Percentiles rank a stretch among this genome's conserved stretches.
phyloP scores from a whole-genome alignment of 2,888 invertebrate species.

The Cephus spinipes region DNA sequence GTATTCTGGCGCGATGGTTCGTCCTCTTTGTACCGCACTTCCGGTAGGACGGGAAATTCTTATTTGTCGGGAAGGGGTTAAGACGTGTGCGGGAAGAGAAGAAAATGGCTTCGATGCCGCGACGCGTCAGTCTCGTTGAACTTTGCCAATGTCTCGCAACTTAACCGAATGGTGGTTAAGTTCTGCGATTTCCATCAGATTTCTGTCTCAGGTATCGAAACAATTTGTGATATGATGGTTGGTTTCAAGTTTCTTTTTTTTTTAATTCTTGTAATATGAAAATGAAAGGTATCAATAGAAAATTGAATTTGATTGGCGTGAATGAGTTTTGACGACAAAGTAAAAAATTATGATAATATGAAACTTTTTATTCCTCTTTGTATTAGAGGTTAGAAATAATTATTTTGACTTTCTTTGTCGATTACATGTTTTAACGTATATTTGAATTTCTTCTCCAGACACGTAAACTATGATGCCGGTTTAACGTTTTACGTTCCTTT shows the following conservation, averaged over 20 bases:
- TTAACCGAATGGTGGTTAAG: neutral
- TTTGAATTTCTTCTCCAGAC: neutral
- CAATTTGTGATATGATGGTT: neutral
- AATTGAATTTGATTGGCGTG: neutral
- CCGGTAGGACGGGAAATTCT: neutral
- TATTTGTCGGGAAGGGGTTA: neutral
- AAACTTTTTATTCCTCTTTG: neutral
- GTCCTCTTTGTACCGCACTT: neutral
- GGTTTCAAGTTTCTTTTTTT: neutral
- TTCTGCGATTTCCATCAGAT: neutral
- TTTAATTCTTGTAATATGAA: neutral
- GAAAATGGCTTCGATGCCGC: neutral
- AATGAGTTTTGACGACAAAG: neutral
- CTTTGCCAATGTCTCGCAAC: neutral
- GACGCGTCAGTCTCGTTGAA: neutral
- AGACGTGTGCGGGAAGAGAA: too few species aligned
- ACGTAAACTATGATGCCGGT: neutral
- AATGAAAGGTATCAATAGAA: neutral
- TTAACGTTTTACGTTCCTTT: conserved; percentile 16
- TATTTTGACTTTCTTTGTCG: neutral
- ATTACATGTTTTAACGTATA: neutral
- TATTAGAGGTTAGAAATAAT: neutral
- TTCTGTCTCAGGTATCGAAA: neutral
- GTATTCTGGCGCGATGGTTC: neutral
- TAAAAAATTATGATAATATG: neutral